Evolutionary conservation across 92 coral and sea anemone species (phyloP).

Genomic region (Parazoanthus darwini): DNA sequence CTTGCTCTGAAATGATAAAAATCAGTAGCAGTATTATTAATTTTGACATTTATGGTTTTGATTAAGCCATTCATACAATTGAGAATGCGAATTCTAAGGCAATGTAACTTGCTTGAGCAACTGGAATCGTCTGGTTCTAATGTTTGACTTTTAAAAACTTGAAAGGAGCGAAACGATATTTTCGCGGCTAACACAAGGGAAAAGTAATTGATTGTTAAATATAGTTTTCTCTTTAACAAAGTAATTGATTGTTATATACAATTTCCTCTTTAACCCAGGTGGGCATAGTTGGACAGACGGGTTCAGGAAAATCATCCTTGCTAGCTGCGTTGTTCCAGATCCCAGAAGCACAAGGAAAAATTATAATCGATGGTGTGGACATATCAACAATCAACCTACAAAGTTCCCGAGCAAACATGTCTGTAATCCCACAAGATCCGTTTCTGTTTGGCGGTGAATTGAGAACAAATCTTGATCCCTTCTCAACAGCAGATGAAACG

Average conservation of each 20-base stretch:
- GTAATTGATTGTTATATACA: too few relatives aligned
- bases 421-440: constrained; percentile 39
- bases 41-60: too few relatives aligned
- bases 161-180: too few relatives aligned
- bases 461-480: constrained; percentile 34
- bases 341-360: constrained; percentile 30
- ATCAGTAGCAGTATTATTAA: too few relatives aligned
- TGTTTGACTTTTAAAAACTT: too few relatives aligned
- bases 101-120: too few relatives aligned
- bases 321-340: constrained; percentile 35
- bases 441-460: constrained; percentile 31
- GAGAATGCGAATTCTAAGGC: too few relatives aligned
- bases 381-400: constrained; percentile 25
- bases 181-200: too few relatives aligned
- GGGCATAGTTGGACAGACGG: constrained; percentile 35
- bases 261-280: not conserved
- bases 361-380: constrained; percentile 16
- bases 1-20: too few relatives aligned
- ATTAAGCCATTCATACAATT: too few relatives aligned
- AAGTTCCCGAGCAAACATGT: constrained; percentile 25
- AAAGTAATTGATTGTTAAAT: not conserved
- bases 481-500: not conserved
- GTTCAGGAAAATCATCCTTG: constrained; percentile 37
- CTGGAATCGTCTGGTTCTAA: too few relatives aligned
- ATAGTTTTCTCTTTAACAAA: too few relatives aligned